Conservation (phyloP, 2,113 vertebrate genomes). For the Neolamprologus ventralis region DNA sequence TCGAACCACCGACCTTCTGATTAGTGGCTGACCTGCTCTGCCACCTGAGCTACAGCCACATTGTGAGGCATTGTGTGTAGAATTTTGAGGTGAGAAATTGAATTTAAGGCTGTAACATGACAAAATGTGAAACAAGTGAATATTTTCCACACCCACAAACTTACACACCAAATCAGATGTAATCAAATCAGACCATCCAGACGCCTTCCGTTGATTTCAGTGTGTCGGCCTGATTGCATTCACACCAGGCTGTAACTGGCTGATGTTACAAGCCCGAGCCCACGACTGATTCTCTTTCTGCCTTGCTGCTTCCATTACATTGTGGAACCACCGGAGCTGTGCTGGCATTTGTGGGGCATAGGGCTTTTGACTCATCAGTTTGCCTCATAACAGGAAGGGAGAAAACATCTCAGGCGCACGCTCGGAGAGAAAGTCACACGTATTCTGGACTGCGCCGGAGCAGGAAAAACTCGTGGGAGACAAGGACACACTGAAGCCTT, state of each 20-base stretch:
- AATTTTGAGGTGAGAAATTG: neutral
- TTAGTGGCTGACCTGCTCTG: no score
- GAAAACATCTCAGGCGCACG: neutral
- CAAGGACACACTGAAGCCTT: neutral
- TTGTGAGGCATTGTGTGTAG: neutral
- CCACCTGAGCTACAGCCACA: no score
- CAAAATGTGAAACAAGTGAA: neutral
- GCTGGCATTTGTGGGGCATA: neutral
- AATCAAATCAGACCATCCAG: neutral
- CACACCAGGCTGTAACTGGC: conserved; percentile 20
- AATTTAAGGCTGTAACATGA: neutral
- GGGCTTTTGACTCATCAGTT: conserved; percentile 7
- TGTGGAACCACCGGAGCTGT: conserved; percentile 7
- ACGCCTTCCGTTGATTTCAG: conserved; percentile 21
- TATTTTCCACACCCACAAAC: neutral
- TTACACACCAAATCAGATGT: neutral
- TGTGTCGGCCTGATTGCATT: conserved; percentile 31
- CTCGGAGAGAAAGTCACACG: neutral
- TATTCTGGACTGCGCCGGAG: neutral
- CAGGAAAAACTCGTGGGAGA: neutral
- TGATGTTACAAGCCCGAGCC: conserved; percentile 41
- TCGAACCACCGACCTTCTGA: no score
- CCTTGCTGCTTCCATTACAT: conserved; percentile 42
- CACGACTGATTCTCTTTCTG: conserved; percentile 41
- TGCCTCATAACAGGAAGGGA: neutral